Base-by-base conservation (phyloP, 2,888 invertebrate species). In the Troides aeacus region DNA sequence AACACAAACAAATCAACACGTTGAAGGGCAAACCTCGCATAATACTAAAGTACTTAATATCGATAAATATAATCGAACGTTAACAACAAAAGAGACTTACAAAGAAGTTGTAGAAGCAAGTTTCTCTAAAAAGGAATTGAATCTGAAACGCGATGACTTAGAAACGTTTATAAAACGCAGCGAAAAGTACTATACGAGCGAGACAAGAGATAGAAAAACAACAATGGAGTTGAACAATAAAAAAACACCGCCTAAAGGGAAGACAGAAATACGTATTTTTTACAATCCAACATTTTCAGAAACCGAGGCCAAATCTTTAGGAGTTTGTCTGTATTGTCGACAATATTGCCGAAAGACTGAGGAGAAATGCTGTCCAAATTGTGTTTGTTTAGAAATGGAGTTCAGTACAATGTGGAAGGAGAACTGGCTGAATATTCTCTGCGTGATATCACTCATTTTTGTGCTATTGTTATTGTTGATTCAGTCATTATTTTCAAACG, bases 151-250 rank as follows among this genome's bases (percentile, higher is more conserved):
- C 0, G 90, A 92, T 53, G 86, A 89, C 57, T 86, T 93, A 3
- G 93, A 92, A 68, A 87, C 81, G 1, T 93, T 93, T 71, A 79
- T 93, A 1, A 92, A 92, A 76, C 84, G 87, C n/a, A 92, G 92
- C 78, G 93, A 93, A 68, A 86, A 85, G 42, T 93, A 90, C 70
- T 93, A 89, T 70, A 89, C 89, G 0, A 87, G 80, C 10, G 90
- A 89, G 69, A 76, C 78, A 0, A 79, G 83, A 1, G 90, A 90
- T 60, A 80, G 84, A 15, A 80, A 84, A 1, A 90, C 88, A 0
- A 85, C 83, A 0, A 82, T 90, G 0, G 79, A 82, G n/a, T 71
- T 86, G 2, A 84, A 88, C 66, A 84, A 86, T 57, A 66, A 76
- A 1, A 76, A 78, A 24, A 74, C 79, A 0, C 66, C 77, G 2